Conservation (phyloP, 1,140 invertebrate genomes). For the Semibalanus balanoides region DNA sequence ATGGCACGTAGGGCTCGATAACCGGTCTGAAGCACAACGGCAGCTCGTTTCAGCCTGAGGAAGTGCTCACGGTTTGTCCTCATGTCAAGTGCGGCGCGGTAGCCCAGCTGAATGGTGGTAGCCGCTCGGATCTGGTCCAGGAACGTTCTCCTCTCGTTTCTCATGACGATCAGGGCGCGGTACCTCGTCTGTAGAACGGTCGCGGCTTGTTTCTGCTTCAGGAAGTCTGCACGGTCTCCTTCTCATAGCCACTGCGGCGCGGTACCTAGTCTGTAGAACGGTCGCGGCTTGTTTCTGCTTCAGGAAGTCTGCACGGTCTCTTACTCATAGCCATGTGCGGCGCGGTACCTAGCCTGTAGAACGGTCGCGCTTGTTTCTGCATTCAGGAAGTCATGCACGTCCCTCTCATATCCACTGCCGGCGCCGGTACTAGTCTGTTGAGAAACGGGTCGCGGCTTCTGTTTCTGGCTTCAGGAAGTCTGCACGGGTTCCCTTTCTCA, state of each 20-base stretch:
- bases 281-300: background rate
- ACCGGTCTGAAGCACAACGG: background rate
- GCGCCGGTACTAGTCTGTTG: no score
- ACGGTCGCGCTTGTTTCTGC: background rate
- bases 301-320: background rate
- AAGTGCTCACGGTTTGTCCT: no score
- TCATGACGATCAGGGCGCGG: background rate
- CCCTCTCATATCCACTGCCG: no score
- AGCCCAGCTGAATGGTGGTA: no score
- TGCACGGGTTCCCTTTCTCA: background rate
- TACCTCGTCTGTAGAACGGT: slow-evolving; percentile 10
- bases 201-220: background rate
- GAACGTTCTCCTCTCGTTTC: background rate
- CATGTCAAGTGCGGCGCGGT: no score
- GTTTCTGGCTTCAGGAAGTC: background rate
- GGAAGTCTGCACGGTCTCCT: background rate
- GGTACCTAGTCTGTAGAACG: no score
- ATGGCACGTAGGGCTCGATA: background rate
- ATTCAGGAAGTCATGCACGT: background rate
- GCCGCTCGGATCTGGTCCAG: background rate
- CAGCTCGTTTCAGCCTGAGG: no score
- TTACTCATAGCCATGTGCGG: no score
- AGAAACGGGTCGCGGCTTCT: background rate
- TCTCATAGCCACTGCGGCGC: background rate
- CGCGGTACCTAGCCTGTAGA: no score